Evolutionary conservation across 2,888 invertebrate genomes (phyloP).

Genomic region (Acanthosepion esculentum): DNA sequence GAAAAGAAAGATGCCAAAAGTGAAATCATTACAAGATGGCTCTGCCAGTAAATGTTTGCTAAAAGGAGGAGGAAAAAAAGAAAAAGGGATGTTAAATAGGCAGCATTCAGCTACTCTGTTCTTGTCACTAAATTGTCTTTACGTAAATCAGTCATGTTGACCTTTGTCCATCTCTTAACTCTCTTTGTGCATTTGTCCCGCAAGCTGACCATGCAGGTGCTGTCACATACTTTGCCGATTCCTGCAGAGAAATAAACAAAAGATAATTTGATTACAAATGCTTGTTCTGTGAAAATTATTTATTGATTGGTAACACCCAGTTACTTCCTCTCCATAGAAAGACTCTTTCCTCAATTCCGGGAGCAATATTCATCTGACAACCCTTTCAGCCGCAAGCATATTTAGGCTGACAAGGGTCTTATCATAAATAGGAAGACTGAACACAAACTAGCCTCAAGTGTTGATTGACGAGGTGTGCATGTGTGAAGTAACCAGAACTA

Average conservation of each 20-base stretch:
- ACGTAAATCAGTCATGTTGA: background rate
- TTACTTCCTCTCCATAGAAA: background rate
- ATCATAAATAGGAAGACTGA: background rate
- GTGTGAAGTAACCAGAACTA: background rate
- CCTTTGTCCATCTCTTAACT: background rate
- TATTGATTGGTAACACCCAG: background rate
- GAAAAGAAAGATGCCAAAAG: no score
- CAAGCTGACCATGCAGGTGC: background rate
- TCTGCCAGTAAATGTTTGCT: background rate
- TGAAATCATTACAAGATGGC: no score
- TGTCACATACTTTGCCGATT: background rate
- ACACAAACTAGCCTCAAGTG: slow-evolving; percentile 7
- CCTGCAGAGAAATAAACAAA: background rate
- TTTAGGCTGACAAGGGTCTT: background rate
- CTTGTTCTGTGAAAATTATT: background rate
- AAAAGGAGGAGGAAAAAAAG: background rate
- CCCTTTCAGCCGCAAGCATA: background rate
- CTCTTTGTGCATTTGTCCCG: background rate
- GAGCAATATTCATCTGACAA: background rate
- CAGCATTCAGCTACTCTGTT: background rate
- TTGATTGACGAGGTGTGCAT: no score
- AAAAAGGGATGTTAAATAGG: background rate
- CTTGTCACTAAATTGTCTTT: background rate
- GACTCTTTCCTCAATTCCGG: background rate
- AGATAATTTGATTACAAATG: background rate